Conservation (phyloP, 2,797 vertebrate genomes). For the Lithobates sylvaticus region DNA sequence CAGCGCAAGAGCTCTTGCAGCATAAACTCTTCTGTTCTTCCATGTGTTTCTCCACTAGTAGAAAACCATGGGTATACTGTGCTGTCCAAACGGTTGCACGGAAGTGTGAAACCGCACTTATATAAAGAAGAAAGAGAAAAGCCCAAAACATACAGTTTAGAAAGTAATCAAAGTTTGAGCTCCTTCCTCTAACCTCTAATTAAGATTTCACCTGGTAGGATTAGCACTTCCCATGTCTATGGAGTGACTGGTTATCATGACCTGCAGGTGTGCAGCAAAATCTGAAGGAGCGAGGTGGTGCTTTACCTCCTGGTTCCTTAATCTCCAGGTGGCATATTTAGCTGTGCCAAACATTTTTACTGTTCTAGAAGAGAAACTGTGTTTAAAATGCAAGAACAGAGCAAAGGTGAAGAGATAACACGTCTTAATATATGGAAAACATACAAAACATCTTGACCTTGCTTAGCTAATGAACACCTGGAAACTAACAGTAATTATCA, state of each 20-base stretch:
- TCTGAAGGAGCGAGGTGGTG: constrained; percentile 16
- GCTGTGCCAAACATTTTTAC: constrained; percentile 32
- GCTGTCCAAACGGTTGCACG: too few species aligned
- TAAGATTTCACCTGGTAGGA: constrained; percentile 52
- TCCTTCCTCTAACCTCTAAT: constrained; percentile 30
- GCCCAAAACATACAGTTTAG: too few species aligned
- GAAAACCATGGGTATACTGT: too few species aligned
- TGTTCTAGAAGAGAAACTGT: background rate
- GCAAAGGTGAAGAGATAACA: constrained; percentile 29
- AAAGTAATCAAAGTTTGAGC: background rate
- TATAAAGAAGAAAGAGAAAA: too few species aligned
- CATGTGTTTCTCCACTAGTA: too few species aligned
- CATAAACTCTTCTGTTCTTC: too few species aligned
- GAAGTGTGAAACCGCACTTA: too few species aligned
- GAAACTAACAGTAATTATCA: constrained; percentile 38
- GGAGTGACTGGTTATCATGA: constrained; percentile 27
- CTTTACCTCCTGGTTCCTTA: background rate
- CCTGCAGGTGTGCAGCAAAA: constrained; percentile 39
- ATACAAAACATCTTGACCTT: constrained; percentile 49
- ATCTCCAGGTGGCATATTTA: constrained; percentile 50
- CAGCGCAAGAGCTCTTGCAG: too few species aligned
- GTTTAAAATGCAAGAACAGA: constrained; percentile 22
- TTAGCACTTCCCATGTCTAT: background rate
- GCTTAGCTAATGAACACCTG: constrained; percentile 38
- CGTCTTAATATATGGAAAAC: constrained; percentile 20